Evolutionary conservation across 1,140 invertebrate species (phyloP).

Genomic region (Vanessa atalanta): DNA sequence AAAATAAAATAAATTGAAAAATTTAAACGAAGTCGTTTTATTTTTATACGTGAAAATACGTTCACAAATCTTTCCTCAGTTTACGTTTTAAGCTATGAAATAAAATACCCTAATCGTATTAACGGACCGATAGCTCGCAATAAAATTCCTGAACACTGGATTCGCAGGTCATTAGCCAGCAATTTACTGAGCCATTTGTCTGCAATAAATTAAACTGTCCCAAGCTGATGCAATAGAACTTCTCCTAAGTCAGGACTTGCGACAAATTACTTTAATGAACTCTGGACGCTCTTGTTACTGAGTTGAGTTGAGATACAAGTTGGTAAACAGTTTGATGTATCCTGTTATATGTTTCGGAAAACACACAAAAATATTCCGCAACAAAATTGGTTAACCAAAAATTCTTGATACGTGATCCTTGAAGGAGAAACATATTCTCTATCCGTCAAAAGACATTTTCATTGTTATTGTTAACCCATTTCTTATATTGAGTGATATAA

Average conservation of each 20-base stretch:
- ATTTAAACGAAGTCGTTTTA: too few species aligned
- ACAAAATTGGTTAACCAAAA: too few species aligned
- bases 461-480: too few species aligned
- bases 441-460: too few species aligned
- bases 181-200: constrained; percentile 22
- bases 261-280: constrained; percentile 14
- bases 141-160: not conserved
- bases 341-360: too few species aligned
- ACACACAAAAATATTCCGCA: too few species aligned
- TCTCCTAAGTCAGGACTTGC: constrained; percentile 5
- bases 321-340: too few species aligned
- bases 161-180: constrained; percentile 8
- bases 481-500: too few species aligned
- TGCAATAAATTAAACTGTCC: constrained; percentile 16
- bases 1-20: too few species aligned
- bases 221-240: constrained; percentile 14
- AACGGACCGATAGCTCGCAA: not conserved
- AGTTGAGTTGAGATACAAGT: not conserved
- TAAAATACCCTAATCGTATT: not conserved
- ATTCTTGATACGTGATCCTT: too few species aligned
- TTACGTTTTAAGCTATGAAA: not conserved
- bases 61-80: not conserved
- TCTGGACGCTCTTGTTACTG: not conserved
- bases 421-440: too few species aligned
- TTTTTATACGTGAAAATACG: not conserved